Evolutionary conservation across 2,113 vertebrate genomes (phyloP).

Genomic region (Symphodus melops): DNA sequence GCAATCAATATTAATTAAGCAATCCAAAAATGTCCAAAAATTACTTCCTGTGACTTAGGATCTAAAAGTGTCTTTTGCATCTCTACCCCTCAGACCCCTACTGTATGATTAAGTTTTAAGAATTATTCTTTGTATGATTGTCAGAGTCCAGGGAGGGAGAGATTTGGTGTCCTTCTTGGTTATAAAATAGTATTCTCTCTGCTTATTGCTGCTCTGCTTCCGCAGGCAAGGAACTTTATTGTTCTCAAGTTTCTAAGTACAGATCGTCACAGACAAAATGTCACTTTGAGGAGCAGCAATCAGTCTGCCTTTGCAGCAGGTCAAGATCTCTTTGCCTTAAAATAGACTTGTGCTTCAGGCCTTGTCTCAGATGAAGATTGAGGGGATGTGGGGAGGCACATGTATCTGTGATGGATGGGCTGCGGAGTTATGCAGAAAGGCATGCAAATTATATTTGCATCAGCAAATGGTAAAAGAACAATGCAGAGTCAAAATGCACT

Average conservation of each 20-base stretch:
- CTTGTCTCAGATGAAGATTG: conserved; percentile 5
- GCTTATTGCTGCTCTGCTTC: conserved; percentile 32
- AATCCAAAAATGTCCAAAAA: conserved; percentile 22
- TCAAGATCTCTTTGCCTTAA: conserved; percentile 2
- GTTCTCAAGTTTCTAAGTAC: conserved; percentile 14
- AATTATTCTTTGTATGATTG: conserved; percentile 39
- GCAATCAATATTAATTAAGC: conserved; percentile 31
- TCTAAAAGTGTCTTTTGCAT: conserved; percentile 18
- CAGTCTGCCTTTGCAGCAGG: conserved; percentile 22
- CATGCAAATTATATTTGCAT: conserved; percentile 57
- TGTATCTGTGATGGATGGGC: conserved; percentile 34
- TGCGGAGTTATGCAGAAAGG: conserved; percentile 62
- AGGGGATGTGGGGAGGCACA: conserved; percentile 41
- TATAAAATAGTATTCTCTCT: conserved; percentile 23
- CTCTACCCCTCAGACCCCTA: neutral
- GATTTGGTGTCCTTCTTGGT: conserved; percentile 38
- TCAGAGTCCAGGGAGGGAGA: conserved; percentile 20
- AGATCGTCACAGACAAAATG: neutral
- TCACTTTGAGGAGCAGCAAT: conserved; percentile 3
- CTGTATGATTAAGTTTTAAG: conserved; percentile 27
- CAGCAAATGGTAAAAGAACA: conserved; percentile 44
- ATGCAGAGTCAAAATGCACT: conserved; percentile 6
- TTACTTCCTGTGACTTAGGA: conserved; percentile 26
- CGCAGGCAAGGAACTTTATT: conserved; percentile 9
- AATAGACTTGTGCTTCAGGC: conserved; percentile 25